Evolutionary conservation across 2,113 vertebrate species (phyloP).

Genomic region (Mugil cephalus): DNA sequence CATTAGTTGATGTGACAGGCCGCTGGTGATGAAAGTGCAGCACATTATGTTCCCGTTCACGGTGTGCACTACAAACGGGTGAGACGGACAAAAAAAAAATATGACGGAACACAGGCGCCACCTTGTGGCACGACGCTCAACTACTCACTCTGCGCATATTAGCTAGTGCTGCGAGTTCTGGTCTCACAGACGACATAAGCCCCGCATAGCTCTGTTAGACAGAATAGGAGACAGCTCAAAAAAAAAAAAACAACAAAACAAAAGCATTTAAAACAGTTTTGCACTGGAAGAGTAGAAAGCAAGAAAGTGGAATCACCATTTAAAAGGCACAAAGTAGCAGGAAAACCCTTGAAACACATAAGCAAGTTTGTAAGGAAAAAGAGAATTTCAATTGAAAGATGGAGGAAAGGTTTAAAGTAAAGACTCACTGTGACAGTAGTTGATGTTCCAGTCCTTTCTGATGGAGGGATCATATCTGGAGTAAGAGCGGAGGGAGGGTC

Average conservation of each 20-base stretch:
- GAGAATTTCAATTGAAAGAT: neutral
- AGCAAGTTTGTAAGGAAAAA: neutral
- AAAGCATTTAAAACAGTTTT: constrained; percentile 26
- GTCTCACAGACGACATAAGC: constrained; percentile 83
- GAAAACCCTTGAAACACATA: neutral
- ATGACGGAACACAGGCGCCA: constrained; percentile 49
- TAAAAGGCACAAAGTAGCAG: constrained; percentile 5
- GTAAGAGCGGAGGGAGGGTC: constrained; percentile 92
- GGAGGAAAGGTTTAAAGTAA: neutral
- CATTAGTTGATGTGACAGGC: neutral
- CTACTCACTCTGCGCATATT: constrained; percentile 86
- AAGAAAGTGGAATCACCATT: constrained; percentile 8
- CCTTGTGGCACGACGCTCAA: constrained; percentile 42
- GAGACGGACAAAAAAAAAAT: neutral
- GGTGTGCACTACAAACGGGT: neutral
- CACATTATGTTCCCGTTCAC: constrained; percentile 8
- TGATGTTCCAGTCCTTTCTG: constrained; percentile 85
- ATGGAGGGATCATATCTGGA: constrained; percentile 95
- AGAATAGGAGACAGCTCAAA: constrained; percentile 50
- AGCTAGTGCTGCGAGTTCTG: constrained; percentile 80
- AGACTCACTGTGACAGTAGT: constrained; percentile 84
- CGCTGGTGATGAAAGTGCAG: constrained; percentile 21
- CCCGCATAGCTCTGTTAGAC: constrained; percentile 81
- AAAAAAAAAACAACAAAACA: constrained; percentile 37
- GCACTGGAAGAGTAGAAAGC: neutral